phyloP scores from a whole-genome alignment of 2,888 invertebrate species.

The Nematopogon swammerdamellus region DNA sequence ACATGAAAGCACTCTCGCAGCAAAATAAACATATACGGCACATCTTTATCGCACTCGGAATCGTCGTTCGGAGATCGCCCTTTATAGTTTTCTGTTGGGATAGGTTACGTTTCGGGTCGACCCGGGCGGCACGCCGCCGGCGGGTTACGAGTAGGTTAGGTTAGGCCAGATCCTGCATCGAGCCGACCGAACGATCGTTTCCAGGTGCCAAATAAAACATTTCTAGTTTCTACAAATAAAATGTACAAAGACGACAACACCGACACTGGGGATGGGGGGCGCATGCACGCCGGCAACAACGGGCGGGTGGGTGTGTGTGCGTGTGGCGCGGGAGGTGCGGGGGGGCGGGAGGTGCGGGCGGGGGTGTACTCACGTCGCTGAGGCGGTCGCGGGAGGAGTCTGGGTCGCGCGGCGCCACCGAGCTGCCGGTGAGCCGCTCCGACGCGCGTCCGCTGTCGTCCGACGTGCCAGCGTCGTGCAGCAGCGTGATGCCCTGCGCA shows the following conservation, averaged over 20 bases:
- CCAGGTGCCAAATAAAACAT: not conserved
- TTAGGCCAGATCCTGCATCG: no score
- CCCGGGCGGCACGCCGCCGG: no score
- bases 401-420: constrained; percentile 71
- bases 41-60: not conserved
- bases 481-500: constrained; percentile 68
- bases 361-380: constrained; percentile 70
- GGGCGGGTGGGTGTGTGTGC: not conserved
- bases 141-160: no score
- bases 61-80: no score
- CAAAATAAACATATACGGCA: not conserved
- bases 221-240: not conserved
- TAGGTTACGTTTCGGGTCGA: no score
- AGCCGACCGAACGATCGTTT: not conserved
- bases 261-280: not conserved
- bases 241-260: not conserved
- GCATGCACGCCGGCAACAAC: not conserved
- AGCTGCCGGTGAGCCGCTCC: constrained; percentile 75
- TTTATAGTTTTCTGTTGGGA: no score
- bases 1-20: not conserved
- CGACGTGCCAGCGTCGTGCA: constrained; percentile 78
- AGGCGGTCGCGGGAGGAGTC: constrained; percentile 81
- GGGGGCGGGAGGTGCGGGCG: constrained; percentile 9
- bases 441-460: constrained; percentile 82
- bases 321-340: not conserved